A percentile compares a stretch with the other conserved stretches of the same genome.
These are phyloP conservation scores for Tetrao urogallus DNA, from an alignment of 2,113 vertebrate genomes.

Conservation along the genomic window DNA sequence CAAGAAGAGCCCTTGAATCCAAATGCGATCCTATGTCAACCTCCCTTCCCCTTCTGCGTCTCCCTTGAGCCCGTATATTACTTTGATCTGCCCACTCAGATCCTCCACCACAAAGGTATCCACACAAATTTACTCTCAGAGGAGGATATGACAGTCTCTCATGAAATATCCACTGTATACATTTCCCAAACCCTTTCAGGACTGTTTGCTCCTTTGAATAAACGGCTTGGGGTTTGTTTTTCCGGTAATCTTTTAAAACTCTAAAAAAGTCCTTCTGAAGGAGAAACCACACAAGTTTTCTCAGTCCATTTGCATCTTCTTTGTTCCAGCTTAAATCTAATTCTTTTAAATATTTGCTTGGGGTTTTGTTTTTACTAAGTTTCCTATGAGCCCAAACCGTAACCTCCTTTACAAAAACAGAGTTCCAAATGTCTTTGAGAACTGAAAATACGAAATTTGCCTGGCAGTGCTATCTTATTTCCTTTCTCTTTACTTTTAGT, in stretches of 20 bases:
- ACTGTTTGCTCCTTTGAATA: conserved; percentile 67
- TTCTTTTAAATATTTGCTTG: background rate
- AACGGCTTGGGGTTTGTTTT: conserved; percentile 60
- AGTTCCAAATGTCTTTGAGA: background rate
- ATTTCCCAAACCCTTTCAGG: conserved; percentile 62
- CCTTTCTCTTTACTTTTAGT: background rate
- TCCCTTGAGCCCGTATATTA: conserved; percentile 27
- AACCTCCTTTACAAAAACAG: background rate
- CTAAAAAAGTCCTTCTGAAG: conserved; percentile 21
- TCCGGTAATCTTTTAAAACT: conserved; percentile 36
- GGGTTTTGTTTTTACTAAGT: background rate
- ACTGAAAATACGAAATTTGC: background rate
- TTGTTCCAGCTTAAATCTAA: background rate
- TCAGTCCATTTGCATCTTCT: conserved; percentile 27
- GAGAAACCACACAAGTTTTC: conserved; percentile 25
- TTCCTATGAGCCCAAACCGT: background rate
- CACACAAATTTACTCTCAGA: conserved; percentile 56
- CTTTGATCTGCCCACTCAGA: conserved; percentile 68
- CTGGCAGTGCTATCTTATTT: background rate
- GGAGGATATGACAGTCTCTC: conserved; percentile 61
- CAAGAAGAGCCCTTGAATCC: conserved; percentile 24
- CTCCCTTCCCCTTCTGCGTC: conserved; percentile 10
- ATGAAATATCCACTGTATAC: conserved; percentile 68
- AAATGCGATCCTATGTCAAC: background rate
- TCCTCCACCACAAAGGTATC: conserved; percentile 66